Evolutionary conservation across 2,888 invertebrate genomes (phyloP).

Genomic region (Ochropleura plecta): DNA sequence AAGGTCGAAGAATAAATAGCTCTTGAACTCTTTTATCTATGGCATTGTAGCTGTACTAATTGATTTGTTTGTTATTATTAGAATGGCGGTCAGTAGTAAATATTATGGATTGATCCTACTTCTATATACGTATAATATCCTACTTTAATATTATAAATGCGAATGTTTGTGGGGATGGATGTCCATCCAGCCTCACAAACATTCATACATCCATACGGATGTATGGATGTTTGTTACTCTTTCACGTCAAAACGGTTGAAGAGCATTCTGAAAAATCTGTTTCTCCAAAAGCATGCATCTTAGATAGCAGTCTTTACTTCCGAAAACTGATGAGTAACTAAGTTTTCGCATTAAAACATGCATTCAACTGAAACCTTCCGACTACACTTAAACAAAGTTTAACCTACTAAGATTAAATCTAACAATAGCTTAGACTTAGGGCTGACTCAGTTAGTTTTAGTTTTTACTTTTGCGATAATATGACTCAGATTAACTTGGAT

Average conservation of each 20-base stretch:
- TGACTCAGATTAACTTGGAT: slow-evolving; percentile 11
- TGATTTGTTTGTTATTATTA: slow-evolving; percentile 28
- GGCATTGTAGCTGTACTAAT: slow-evolving; percentile 30
- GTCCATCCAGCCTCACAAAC: no score
- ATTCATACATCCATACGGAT: no score
- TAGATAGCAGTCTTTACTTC: not conserved
- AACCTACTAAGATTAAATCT: slow-evolving; percentile 23
- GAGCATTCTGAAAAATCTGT: not conserved
- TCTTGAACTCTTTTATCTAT: slow-evolving; percentile 35
- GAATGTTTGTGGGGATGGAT: no score
- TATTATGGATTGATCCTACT: not conserved
- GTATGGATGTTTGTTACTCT: no score
- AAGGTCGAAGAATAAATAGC: slow-evolving; percentile 23
- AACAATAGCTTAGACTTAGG: slow-evolving; percentile 22
- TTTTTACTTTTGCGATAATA: not conserved
- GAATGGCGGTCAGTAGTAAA: slow-evolving; percentile 11
- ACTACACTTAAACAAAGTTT: slow-evolving; percentile 9
- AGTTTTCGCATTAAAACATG: not conserved
- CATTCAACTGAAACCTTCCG: slow-evolving; percentile 11
- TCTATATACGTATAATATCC: no score
- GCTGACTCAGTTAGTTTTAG: slow-evolving; percentile 34
- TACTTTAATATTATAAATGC: no score
- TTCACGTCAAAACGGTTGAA: no score
- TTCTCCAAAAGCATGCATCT: not conserved
- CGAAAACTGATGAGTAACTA: not conserved